These are phyloP conservation scores for Pachypeltis micranthus DNA, from an alignment of 1,140 invertebrate species.

Conservation along the genomic window DNA sequence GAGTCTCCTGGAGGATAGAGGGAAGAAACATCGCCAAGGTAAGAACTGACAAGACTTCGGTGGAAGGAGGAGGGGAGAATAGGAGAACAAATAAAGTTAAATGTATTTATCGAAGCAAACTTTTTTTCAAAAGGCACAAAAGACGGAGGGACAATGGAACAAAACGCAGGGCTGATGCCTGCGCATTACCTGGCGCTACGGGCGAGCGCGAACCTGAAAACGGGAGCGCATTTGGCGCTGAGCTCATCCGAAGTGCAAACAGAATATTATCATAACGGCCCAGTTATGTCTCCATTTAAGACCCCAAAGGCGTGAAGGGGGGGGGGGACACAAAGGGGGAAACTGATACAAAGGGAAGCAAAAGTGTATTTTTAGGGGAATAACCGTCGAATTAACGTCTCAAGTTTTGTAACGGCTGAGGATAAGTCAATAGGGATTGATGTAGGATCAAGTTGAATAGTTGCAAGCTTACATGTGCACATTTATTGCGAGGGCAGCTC, in stretches of 20 bases:
- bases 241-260: background rate
- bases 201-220: no score
- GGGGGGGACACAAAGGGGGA: background rate
- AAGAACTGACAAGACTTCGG: no score
- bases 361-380: background rate
- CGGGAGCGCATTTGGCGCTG: no score
- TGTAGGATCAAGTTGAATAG: background rate
- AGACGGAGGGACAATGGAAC: background rate
- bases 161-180: no score
- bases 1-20: background rate
- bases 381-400: background rate
- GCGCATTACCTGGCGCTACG: no score
- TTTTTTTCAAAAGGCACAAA: background rate
- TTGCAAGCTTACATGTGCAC: no score
- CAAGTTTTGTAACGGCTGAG: background rate
- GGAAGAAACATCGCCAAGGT: no score
- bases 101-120: background rate
- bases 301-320: background rate
- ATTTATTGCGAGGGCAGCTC: no score
- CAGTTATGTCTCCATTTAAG: slow-evolving; percentile 1
- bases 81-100: slow-evolving; percentile 1
- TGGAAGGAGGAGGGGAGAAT: background rate
- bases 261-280: slow-evolving; percentile 8
- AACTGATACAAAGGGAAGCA: background rate
- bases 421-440: background rate